Evolutionary conservation across 2,888 invertebrate species (phyloP).

Genomic region (Eupsilia transversa): DNA sequence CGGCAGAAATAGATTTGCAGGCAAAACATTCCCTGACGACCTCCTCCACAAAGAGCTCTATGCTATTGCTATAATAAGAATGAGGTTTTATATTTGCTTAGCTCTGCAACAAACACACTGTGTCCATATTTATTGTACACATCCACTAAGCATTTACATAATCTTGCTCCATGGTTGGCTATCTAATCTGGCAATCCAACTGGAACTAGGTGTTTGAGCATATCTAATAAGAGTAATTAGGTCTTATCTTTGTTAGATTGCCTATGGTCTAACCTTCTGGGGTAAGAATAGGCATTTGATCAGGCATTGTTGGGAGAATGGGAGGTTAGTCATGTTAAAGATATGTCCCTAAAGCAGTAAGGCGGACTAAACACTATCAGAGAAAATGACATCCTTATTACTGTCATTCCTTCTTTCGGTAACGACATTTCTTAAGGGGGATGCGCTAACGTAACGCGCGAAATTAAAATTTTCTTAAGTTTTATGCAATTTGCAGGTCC

Average conservation of each 20-base stretch:
- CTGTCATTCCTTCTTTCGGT: too few species aligned
- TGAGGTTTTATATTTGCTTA: neutral
- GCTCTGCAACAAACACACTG: neutral
- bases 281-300: constrained; percentile 4
- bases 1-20: too few species aligned
- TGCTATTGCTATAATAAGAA: neutral
- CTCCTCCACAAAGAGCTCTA: neutral
- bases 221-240: constrained; percentile 14
- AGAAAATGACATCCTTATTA: too few species aligned
- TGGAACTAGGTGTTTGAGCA: constrained; percentile 22
- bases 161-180: neutral
- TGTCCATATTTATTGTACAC: too few species aligned
- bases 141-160: neutral
- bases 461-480: too few species aligned
- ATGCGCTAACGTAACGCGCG: too few species aligned
- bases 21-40: too few species aligned
- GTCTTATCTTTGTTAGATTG: neutral
- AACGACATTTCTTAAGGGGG: too few species aligned
- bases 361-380: too few species aligned
- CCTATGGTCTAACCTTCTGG: neutral
- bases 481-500: too few species aligned
- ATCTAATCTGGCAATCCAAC: constrained; percentile 7
- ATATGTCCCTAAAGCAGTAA: too few species aligned
- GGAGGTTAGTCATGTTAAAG: too few species aligned
- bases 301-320: neutral